Evolutionary conservation across 2,797 vertebrate genomes (phyloP).

Genomic region (Carapus acus): DNA sequence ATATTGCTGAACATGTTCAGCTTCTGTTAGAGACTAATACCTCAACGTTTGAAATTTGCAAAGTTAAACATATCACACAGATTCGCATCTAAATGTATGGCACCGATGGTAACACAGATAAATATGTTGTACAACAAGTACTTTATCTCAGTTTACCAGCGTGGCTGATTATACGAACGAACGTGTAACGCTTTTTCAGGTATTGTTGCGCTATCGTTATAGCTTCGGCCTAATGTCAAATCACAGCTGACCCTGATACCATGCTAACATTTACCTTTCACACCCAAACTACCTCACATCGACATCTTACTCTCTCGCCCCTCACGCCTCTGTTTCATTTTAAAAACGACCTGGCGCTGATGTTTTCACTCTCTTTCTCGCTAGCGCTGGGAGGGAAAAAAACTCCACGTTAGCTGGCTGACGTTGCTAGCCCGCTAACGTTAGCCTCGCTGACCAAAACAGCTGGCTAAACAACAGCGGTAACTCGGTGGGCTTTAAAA

Average conservation of each 20-base stretch:
- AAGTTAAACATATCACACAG: too few species aligned
- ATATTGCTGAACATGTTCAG: too few species aligned
- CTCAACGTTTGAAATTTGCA: too few species aligned
- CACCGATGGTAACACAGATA: neutral
- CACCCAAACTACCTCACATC: neutral
- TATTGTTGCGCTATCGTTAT: constrained; percentile 1
- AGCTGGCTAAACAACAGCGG: constrained; percentile 50
- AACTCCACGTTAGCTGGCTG: constrained; percentile 43
- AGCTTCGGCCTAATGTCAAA: constrained; percentile 46
- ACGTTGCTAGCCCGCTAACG: constrained; percentile 45
- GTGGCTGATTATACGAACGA: too few species aligned
- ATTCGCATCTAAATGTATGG: too few species aligned
- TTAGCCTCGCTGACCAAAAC: constrained; percentile 44
- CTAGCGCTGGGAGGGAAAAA: constrained; percentile 40
- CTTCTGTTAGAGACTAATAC: too few species aligned
- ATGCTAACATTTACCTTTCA: constrained; percentile 14
- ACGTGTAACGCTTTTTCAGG: neutral
- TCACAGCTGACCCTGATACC: constrained; percentile 37
- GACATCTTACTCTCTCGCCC: neutral
- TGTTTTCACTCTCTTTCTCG: constrained; percentile 2
- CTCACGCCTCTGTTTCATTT: neutral
- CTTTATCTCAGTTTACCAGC: neutral
- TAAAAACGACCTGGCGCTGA: neutral
- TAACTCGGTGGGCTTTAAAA: neutral
- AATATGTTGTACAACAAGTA: neutral